phyloP scores from a whole-genome alignment of 1,140 invertebrate species.

The Planococcus citri region DNA sequence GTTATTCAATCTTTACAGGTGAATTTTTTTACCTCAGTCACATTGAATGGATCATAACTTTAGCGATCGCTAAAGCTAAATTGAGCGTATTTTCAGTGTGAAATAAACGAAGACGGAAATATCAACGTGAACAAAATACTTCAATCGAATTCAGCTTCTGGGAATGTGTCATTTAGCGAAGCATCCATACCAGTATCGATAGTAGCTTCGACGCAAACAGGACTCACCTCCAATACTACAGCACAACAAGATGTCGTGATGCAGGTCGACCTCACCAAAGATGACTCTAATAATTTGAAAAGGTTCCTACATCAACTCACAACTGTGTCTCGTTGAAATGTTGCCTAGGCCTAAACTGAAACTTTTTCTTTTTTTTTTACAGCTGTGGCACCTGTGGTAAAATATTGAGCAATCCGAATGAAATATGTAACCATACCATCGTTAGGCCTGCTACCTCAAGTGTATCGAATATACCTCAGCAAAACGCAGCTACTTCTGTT shows the following conservation, averaged over 20 bases:
- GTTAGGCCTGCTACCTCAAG: conserved; percentile 15
- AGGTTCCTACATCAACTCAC: neutral
- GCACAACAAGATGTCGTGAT: neutral
- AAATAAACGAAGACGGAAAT: neutral
- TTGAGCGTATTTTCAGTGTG: neutral
- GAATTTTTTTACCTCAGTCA: neutral
- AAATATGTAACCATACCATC: conserved; percentile 26
- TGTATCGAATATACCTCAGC: neutral
- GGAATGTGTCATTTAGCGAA: neutral
- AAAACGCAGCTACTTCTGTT: neutral
- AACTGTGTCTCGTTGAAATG: too few species aligned
- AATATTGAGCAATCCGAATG: conserved; percentile 27
- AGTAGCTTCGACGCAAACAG: neutral
- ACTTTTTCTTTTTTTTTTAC: too few species aligned
- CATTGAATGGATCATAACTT: neutral
- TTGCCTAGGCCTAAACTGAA: too few species aligned
- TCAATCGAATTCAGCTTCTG: neutral
- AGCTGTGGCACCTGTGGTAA: conserved; percentile 28
- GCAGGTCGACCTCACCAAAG: neutral
- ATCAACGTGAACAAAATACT: neutral
- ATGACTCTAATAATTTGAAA: neutral
- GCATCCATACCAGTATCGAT: neutral
- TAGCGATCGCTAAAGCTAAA: neutral
- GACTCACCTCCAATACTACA: neutral
- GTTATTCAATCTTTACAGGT: neutral